Conservation (phyloP, 2,797 vertebrate species). For the Anguilla anguilla region DNA sequence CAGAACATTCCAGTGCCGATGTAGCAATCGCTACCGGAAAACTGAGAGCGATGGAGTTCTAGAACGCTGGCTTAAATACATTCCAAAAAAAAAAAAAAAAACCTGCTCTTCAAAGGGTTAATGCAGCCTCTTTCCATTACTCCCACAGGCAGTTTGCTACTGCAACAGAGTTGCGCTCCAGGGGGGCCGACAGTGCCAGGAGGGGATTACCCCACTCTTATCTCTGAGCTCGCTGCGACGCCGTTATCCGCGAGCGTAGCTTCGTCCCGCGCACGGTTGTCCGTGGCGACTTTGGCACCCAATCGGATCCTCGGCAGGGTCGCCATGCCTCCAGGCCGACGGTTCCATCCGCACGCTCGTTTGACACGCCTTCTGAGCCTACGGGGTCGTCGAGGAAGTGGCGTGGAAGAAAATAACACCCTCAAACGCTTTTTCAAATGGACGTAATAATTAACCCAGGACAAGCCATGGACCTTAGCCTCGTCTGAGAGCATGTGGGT, state of each 20-base stretch:
- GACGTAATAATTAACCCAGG: not conserved
- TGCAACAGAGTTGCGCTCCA: conserved; percentile 25
- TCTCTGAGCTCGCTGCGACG: not conserved
- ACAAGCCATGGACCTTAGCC: conserved; percentile 5
- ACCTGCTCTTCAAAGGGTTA: conserved; percentile 5
- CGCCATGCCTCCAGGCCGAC: not conserved
- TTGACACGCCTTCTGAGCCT: not conserved
- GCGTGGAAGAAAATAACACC: not conserved
- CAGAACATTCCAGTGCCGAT: too few species aligned
- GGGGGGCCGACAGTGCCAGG: not conserved
- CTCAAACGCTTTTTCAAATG: not conserved
- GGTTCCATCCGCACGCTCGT: not conserved
- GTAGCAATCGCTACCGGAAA: too few species aligned
- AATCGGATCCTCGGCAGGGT: not conserved
- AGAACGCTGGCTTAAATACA: too few species aligned
- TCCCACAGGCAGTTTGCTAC: conserved; percentile 9
- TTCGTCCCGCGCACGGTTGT: not conserved
- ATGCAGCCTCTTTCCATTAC: conserved; percentile 17
- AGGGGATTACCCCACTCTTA: not conserved
- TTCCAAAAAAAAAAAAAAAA: too few species aligned
- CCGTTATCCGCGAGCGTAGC: not conserved
- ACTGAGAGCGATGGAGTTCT: too few species aligned
- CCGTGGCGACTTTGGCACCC: not conserved
- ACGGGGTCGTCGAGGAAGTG: not conserved
- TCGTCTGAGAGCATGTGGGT: not conserved